A percentile compares a stretch with the other conserved stretches of the same genome.
Evolutionary conservation across 1,140 invertebrate genomes (phyloP).

Genomic region (Diachasmimorpha longicaudata): DNA sequence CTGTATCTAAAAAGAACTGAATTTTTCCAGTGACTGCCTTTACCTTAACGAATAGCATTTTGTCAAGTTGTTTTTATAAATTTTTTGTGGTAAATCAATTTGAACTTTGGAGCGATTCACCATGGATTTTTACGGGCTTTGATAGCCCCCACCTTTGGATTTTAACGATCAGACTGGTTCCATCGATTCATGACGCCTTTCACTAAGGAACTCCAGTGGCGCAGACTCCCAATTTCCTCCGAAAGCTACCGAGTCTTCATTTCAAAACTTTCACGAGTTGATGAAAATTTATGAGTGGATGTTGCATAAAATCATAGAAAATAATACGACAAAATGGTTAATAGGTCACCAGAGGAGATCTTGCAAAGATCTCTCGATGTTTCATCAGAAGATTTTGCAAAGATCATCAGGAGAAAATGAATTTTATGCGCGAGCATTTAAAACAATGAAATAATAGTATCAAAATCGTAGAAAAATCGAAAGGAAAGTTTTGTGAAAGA

Average conservation of each 20-base stretch:
- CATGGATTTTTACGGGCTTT: background rate
- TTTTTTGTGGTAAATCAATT: background rate
- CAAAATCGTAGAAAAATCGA: no score
- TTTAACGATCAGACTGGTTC: constrained; percentile 9
- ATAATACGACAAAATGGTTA: no score
- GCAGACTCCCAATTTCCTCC: constrained; percentile 1
- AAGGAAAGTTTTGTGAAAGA: no score
- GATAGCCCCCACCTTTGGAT: background rate
- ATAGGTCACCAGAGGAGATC: no score
- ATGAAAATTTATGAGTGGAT: background rate
- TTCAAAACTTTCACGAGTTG: constrained; percentile 11
- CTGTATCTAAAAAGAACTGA: no score
- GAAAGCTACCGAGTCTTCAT: background rate
- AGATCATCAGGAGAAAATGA: no score
- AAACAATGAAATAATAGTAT: no score
- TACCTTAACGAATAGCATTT: background rate
- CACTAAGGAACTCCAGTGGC: background rate
- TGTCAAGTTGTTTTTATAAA: background rate
- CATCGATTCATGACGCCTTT: constrained; percentile 10
- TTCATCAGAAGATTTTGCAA: no score
- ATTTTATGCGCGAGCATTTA: no score
- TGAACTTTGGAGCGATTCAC: background rate
- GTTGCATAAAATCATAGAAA: background rate
- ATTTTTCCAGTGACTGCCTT: no score
- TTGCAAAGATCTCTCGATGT: no score